Percentiles rank a stretch among this genome's conserved stretches.
These are phyloP conservation scores for Ichneumoninae sp. DNA, from an alignment of 2,888 invertebrate species.

Conservation along the genomic window DNA sequence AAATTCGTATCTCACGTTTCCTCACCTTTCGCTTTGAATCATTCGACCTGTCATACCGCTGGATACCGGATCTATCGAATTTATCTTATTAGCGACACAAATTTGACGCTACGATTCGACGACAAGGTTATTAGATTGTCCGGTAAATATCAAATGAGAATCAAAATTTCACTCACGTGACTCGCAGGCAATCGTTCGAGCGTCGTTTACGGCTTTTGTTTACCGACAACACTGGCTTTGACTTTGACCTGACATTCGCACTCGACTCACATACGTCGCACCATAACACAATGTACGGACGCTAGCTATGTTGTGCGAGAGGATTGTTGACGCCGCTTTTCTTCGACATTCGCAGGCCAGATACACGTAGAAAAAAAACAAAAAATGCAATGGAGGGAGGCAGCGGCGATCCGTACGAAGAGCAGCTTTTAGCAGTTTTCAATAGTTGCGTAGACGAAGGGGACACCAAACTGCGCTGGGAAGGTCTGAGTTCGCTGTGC, in stretches of 20 bases:
- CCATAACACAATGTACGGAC: neutral
- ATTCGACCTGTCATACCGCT: constrained; percentile 38
- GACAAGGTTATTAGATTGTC: neutral
- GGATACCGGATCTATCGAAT: constrained; percentile 17
- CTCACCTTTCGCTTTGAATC: constrained; percentile 21
- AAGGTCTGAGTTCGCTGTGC: constrained; percentile 89
- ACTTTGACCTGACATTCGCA: constrained; percentile 47
- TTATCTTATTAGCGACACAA: neutral
- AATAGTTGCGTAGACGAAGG: constrained; percentile 91
- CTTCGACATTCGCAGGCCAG: neutral
- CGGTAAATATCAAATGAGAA: neutral
- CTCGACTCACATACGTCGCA: constrained; percentile 8
- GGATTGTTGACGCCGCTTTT: neutral
- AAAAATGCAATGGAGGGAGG: constrained; percentile 81
- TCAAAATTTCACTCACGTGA: neutral
- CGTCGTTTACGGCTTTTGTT: constrained; percentile 41
- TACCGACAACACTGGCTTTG: constrained; percentile 44
- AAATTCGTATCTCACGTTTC: constrained; percentile 19
- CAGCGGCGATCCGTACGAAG: constrained; percentile 90
- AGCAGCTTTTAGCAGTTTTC: constrained; percentile 92
- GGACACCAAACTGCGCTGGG: constrained; percentile 88
- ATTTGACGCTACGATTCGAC: neutral
- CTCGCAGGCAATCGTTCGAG: neutral
- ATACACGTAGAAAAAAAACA: constrained; percentile 32
- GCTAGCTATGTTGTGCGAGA: neutral